Conservation (phyloP, 2,113 vertebrate genomes). For the Mirza zaza region DNA sequence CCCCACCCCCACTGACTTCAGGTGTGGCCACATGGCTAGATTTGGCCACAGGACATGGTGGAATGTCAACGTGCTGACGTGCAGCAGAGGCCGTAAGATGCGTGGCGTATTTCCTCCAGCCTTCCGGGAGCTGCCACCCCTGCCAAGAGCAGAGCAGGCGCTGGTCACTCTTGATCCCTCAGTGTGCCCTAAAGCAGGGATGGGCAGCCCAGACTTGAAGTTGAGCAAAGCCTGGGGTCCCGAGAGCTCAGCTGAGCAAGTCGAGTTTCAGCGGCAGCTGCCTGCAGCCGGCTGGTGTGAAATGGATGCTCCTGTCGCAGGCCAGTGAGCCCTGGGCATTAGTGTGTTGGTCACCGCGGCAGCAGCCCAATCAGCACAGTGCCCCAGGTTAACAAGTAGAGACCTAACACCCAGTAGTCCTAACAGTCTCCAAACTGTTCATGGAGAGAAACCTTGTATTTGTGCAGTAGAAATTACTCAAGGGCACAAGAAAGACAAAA, state of each 20-base stretch:
- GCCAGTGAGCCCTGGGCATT: neutral
- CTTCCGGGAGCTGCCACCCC: neutral
- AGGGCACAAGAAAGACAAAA: neutral
- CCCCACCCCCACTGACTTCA: neutral
- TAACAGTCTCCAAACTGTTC: neutral
- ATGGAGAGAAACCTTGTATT: neutral
- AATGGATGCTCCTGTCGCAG: neutral
- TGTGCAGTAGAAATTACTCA: neutral
- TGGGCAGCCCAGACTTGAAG: neutral
- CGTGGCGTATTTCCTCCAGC: neutral
- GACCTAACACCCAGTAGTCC: neutral
- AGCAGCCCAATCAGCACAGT: neutral
- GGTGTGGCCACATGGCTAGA: neutral
- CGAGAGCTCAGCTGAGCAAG: neutral
- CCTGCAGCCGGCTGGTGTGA: fast-evolving
- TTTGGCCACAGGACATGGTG: neutral
- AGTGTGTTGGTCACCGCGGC: neutral
- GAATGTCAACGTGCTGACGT: neutral
- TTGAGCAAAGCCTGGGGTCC: neutral
- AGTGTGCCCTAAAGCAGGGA: neutral
- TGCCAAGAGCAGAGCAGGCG: neutral
- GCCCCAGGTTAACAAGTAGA: neutral
- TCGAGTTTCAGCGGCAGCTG: neutral
- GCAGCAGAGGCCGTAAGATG: neutral
- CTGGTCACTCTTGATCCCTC: neutral